Conservation (phyloP, 2,888 invertebrate species). For the Oligia latruncula region DNA sequence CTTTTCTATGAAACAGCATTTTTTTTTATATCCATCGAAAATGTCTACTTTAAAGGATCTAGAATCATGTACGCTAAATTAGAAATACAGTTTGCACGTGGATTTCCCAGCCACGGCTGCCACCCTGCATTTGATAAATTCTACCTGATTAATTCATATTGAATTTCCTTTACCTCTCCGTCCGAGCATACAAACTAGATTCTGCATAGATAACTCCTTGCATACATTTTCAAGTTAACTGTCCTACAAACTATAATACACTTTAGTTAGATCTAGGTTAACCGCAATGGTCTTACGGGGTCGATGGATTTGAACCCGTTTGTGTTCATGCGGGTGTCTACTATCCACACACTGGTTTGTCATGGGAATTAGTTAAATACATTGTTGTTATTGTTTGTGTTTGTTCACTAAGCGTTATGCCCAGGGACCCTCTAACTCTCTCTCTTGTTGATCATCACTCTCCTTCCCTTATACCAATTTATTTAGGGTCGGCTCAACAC, state of each 20-base stretch:
- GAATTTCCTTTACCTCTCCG: neutral
- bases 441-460: neutral
- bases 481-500: neutral
- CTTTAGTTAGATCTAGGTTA: slow-evolving; percentile 49
- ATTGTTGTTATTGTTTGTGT: slow-evolving; percentile 8
- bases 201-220: neutral
- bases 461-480: neutral
- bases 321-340: slow-evolving; percentile 42
- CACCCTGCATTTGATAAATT: neutral
- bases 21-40: no score
- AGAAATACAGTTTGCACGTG: no score
- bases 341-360: slow-evolving; percentile 28
- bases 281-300: slow-evolving; percentile 51
- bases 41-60: no score
- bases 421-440: neutral
- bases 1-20: no score
- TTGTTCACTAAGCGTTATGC: neutral
- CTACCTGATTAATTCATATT: neutral
- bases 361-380: slow-evolving; percentile 25
- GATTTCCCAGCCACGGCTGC: no score
- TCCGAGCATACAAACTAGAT: neutral
- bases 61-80: no score
- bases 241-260: slow-evolving; percentile 18
- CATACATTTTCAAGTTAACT: slow-evolving; percentile 23
- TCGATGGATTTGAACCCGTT: slow-evolving; percentile 57